Evolutionary conservation across 2,888 invertebrate species (phyloP), one percentile per base, ranked within the genome.

Genomic region (Leptarthrus brevirostris): DNA sequence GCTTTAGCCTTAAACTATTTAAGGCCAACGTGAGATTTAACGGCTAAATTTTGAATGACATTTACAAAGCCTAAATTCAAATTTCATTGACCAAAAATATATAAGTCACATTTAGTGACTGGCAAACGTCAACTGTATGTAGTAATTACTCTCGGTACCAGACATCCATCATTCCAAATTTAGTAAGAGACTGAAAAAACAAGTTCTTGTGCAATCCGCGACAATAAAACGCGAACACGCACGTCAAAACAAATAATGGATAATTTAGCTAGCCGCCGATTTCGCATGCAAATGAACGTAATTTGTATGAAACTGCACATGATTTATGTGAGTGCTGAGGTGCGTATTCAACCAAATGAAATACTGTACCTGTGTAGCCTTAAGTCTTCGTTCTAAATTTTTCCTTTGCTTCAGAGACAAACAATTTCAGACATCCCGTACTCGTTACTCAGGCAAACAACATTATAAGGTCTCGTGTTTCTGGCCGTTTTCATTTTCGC

Each of bases 211-310:
- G 58, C 34, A 58, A 58, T 58, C 22, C 12, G 20, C 20, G 58
- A 58, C 58, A 36, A 30, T 18, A 36, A 58, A 30, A 34, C 36
- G 18, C 20, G 58, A 3, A 18, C 36, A 58, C 12, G 36, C 40
- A 58, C 36, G 36, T 58, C 58, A 58, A 34, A 36, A 36, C 58
- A 58, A 40, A 58, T 58, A 58, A 58, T 58, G 20, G 58, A 18
- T 58, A 58, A 58, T 36, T 58, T 58, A 18, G 20, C 34, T 58
- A 58, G 36, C 10, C 12, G 40, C 20, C 58, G 16, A 36, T 36
- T 8, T 12, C 2, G n/a, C 20, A 58, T 58, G 58, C 58, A 58
- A 58, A 58, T 58, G 3, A 56, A 30, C 30, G 14, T 34, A 56
- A 1, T 12, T 40, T 40, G 40, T 40, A 12, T 40, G n/a, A n/a